Evolutionary conservation across 2,797 vertebrate species (phyloP).

Genomic region (Decapterus maruadsi): DNA sequence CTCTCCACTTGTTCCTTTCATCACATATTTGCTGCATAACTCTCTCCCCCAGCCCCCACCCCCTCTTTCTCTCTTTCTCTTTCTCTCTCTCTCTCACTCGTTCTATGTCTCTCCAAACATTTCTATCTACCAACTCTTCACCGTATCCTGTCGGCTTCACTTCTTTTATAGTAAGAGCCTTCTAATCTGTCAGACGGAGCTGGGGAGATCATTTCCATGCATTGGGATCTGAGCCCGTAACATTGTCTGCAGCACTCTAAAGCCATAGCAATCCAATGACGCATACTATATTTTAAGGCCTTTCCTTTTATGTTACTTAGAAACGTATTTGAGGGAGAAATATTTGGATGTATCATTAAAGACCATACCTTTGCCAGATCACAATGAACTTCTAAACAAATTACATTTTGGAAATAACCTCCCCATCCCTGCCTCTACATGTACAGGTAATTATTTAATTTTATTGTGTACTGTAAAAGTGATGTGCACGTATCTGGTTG

Average conservation of each 20-base stretch:
- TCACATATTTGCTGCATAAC: not conserved
- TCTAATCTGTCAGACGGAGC: conserved; percentile 29
- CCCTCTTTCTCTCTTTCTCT: too few relatives aligned
- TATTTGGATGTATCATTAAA: not conserved
- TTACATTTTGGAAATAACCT: conserved; percentile 14
- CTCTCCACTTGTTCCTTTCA: conserved; percentile 15
- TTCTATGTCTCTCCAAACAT: conserved; percentile 19
- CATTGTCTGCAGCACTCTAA: conserved; percentile 7
- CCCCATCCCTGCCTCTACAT: conserved; percentile 4
- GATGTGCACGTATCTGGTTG: not conserved
- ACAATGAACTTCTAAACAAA: not conserved
- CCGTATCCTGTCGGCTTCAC: conserved; percentile 21
- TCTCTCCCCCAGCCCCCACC: not conserved
- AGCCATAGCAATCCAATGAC: conserved; percentile 33
- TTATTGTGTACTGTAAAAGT: conserved; percentile 37
- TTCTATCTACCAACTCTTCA: conserved; percentile 3
- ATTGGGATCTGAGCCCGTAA: conserved; percentile 25
- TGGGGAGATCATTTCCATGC: conserved; percentile 26
- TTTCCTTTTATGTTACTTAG: conserved; percentile 1
- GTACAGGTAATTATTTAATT: not conserved
- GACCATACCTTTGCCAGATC: not conserved
- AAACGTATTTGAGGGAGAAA: not conserved
- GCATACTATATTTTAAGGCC: conserved; percentile 14
- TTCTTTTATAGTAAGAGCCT: conserved; percentile 2
- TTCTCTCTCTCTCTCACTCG: too few relatives aligned